Evolutionary conservation across 2,797 vertebrate genomes (phyloP), one percentile per base, ranked within the genome.

Genomic region (Carapus acus): DNA sequence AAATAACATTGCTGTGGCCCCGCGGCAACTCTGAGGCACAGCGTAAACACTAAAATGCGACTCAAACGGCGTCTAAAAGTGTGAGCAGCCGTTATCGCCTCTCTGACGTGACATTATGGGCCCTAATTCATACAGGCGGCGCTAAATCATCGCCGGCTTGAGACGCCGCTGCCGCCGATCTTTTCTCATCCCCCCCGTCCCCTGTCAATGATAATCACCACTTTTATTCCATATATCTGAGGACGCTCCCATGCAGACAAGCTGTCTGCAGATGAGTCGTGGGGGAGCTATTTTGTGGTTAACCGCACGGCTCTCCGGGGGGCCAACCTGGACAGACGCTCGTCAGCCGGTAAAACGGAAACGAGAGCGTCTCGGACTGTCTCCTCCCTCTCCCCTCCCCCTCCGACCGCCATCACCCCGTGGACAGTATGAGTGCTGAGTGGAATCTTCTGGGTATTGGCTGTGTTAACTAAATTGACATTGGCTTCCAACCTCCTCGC

Each of bases 401-500:
- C n/a, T n/a, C n/a, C n/a, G n/a, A n/a, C n/a, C n/a, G n/a, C n/a
- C n/a, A n/a, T n/a, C n/a, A n/a, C n/a, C n/a, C n/a, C 70, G 65
- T 70, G 66, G 66, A 33, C 60, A 29, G 58, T 14, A 39, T n/a
- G 6, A 71, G 72, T 69, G 71, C 69, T 79, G 66, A 78, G 76
- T 67, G 67, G 69, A 80, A 77, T 79, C 79, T 81, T 78, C 76
- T 61, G 76, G 77, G 77, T 73, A 80, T 77, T 76, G 76, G 73
- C 75, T 67, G 77, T 74, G 80, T 81, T 86, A 82, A 83, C 71
- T 79, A 79, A 84, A 86, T 78, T 79, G 81, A 82, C 80, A 82
- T 62, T 81, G 78, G 74, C 82, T 79, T 83, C 68, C 68, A 73
- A 82, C 80, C 83, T 83, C 77, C 61, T 43, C 62, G 79, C 81